phyloP scores from a whole-genome alignment of 2,113 vertebrate species.

The Octodon degus region DNA sequence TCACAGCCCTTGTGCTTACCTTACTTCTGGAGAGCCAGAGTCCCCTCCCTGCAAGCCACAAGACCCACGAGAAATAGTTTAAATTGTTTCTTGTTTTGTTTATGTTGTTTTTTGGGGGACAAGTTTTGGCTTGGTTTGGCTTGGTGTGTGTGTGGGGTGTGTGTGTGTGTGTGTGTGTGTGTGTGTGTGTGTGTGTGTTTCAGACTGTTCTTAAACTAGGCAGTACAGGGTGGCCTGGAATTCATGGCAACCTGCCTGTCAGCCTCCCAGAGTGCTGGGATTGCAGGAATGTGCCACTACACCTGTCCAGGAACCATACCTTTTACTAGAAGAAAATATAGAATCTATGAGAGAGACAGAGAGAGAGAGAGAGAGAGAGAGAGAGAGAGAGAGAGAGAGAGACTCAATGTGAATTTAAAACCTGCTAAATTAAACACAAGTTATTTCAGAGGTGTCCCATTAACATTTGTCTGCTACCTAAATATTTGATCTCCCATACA shows the following conservation, averaged over 20 bases:
- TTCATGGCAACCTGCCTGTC: not conserved
- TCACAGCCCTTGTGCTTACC: not conserved
- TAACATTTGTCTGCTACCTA: not conserved
- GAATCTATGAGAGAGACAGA: not conserved
- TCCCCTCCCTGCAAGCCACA: not conserved
- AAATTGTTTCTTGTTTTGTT: not conserved
- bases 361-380: not conserved
- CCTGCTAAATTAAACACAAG: not conserved
- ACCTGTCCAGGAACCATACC: not conserved
- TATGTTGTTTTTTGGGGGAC: not conserved
- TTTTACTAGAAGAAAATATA: constrained; percentile 37
- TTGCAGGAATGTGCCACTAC: not conserved
- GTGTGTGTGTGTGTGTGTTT: not conserved
- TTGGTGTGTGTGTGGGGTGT: not conserved
- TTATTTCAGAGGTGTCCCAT: constrained; percentile 28
- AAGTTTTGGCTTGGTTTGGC: not conserved
- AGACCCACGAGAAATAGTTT: not conserved
- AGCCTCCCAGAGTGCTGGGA: not conserved
- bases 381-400: not conserved
- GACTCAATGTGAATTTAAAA: not conserved
- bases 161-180: too few relatives aligned
- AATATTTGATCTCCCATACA: not conserved
- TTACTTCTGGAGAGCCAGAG: not conserved
- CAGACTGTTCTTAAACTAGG: not conserved
- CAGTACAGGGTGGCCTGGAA: not conserved